Percentiles rank a stretch among this genome's conserved stretches.
phyloP scores from a whole-genome alignment of 1,140 invertebrate genomes.

The Coboldia fuscipes region DNA sequence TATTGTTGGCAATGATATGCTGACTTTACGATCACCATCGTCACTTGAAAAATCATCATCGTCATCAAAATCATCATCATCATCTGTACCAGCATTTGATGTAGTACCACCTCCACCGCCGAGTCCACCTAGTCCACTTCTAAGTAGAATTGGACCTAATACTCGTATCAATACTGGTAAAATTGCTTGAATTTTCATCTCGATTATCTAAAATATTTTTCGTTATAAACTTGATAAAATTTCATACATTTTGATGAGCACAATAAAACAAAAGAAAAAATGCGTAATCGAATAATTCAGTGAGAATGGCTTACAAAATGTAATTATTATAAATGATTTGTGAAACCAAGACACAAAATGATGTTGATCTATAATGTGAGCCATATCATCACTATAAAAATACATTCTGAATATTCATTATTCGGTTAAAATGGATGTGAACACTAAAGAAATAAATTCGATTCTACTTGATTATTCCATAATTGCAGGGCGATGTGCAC shows the following conservation, averaged over 20 bases:
- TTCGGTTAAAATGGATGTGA: no score
- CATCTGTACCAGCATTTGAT: conserved; percentile 15
- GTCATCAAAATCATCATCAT: conserved; percentile 6
- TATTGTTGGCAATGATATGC: conserved; percentile 19
- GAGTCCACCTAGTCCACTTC: conserved; percentile 25
- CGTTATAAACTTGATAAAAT: no score
- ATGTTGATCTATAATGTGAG: no score
- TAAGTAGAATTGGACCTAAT: conserved; percentile 39
- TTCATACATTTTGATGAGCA: background rate
- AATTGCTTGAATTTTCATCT: conserved; percentile 50
- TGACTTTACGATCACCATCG: conserved; percentile 8
- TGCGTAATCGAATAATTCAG: no score
- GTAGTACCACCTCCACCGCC: conserved; percentile 17
- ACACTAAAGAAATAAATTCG: no score
- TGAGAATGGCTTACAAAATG: no score
- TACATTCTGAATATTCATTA: no score
- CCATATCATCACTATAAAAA: no score
- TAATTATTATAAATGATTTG: no score
- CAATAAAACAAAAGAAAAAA: background rate
- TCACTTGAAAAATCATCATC: conserved; percentile 5
- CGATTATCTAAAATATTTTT: conserved; percentile 39
- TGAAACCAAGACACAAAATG: no score
- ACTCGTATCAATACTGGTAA: conserved; percentile 39
- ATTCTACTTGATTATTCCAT: no score
- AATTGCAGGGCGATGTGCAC: no score